Evolutionary conservation across 2,113 vertebrate species (phyloP), one percentile per base, ranked within the genome.

Genomic region (Periophthalmodon schlosseri): DNA sequence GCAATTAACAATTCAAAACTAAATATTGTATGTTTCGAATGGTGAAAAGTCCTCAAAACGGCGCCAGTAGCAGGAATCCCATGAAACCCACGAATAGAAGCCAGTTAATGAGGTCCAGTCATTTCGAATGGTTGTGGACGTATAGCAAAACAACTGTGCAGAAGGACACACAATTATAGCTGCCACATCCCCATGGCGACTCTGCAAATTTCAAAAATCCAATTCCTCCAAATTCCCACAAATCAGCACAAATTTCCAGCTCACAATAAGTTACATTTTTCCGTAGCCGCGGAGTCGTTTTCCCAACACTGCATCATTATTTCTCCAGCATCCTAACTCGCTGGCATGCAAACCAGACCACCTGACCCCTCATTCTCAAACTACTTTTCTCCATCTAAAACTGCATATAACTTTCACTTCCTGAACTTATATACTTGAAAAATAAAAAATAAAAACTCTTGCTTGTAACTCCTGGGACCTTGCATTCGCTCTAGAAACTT

Each of bases 291-390:
- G 47, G 64, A 23, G 33, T 23, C 60, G 67, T 36, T 74, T 85
- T 87, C 76, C 70, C 67, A 79, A 74, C 77, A 74, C 15, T 36
- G 50, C 70, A 61, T 47, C 61, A 71, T 70, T 56, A 44, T 13
- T 49, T 49, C 24, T 44, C 68, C n/a, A 6, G 23, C n/a, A 24
- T 73, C 66, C 68, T 68, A 73, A 54, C 36, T 3, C 80, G 8
- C 21, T 58, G 56, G 54, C 67, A 44, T 52, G 34, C 57, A 82
- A 69, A 33, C 65, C 78, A 77, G 70, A 75, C 63, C 63, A 74
- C 14, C 70, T 39, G 70, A 76, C 58, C 7, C 28, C 7, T 44
- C 8, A 44, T 1, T 44, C 8, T 9, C 39, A 10, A 44, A 24
- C 24, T 1, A 11, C 57, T 60, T 60, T 24, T 21, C 57, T 39